Conservation (phyloP, 2,888 invertebrate species). For the Temnothorax ravouxi region DNA sequence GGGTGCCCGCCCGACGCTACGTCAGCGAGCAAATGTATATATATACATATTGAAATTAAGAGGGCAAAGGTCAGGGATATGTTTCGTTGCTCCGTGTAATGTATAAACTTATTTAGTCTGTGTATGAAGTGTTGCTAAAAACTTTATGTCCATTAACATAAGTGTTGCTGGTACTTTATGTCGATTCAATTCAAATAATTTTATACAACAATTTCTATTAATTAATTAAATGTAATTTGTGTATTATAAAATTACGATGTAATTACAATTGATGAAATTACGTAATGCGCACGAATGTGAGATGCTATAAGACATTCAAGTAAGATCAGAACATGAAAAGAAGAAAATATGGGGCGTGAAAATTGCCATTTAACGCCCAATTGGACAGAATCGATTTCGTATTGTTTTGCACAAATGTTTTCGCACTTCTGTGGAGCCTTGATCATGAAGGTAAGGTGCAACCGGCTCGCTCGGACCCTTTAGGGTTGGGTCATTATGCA, state of each 20-base stretch:
- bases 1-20: background rate
- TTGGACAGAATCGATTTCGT: conserved; percentile 36
- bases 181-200: background rate
- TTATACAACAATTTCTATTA: background rate
- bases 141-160: background rate
- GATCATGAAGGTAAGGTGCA: conserved; percentile 71
- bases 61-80: conserved; percentile 14
- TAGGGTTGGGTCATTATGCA: conserved; percentile 77
- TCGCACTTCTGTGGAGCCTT: conserved; percentile 71
- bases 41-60: conserved; percentile 34
- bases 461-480: conserved; percentile 35
- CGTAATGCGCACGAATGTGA: background rate
- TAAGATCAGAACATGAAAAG: background rate
- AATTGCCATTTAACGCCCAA: conserved; percentile 28
- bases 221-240: conserved; percentile 19
- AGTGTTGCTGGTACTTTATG: background rate
- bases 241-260: background rate
- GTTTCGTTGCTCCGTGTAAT: background rate
- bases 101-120: background rate
- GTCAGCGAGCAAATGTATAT: background rate
- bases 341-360: background rate
- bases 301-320: background rate
- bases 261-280: no score
- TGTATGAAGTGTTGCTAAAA: background rate
- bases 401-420: conserved; percentile 80